Evolutionary conservation across 2,888 invertebrate species (phyloP).

Genomic region (Endotricha flammealis): DNA sequence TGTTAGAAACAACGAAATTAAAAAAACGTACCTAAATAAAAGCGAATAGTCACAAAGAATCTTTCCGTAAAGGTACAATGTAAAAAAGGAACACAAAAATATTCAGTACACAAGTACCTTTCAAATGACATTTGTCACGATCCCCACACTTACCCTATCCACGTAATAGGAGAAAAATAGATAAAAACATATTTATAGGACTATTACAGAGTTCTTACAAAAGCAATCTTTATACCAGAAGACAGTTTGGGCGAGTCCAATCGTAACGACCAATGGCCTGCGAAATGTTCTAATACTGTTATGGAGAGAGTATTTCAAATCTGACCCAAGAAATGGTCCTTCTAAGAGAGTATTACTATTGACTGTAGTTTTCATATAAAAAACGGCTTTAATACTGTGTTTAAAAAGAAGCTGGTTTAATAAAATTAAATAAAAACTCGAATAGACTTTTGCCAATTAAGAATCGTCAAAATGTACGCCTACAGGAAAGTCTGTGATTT

Average conservation of each 20-base stretch:
- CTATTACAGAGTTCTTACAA: slow-evolving; percentile 20
- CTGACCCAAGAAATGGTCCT: background rate
- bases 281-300: slow-evolving; percentile 19
- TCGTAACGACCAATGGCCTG: slow-evolving; percentile 20
- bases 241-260: slow-evolving; percentile 17
- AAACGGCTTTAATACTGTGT: background rate
- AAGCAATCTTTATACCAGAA: slow-evolving; percentile 19
- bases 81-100: background rate
- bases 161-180: slow-evolving; percentile 17
- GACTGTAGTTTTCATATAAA: background rate
- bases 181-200: slow-evolving; percentile 23
- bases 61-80: too few relatives aligned
- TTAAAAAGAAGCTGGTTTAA: too few relatives aligned
- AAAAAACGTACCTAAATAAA: too few relatives aligned
- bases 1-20: too few relatives aligned
- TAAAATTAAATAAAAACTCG: too few relatives aligned
- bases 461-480: too few relatives aligned
- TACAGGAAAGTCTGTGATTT: too few relatives aligned
- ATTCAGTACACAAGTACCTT: background rate
- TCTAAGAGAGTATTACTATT: slow-evolving; percentile 1
- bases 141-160: slow-evolving; percentile 11
- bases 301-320: slow-evolving; percentile 11
- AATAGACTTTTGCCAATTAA: too few relatives aligned
- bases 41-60: too few relatives aligned
- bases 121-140: slow-evolving; percentile 11